A percentile compares a stretch with the other conserved stretches of the same genome.
phyloP scores from a whole-genome alignment of 1,140 invertebrate genomes.

The Saccostrea echinata region DNA sequence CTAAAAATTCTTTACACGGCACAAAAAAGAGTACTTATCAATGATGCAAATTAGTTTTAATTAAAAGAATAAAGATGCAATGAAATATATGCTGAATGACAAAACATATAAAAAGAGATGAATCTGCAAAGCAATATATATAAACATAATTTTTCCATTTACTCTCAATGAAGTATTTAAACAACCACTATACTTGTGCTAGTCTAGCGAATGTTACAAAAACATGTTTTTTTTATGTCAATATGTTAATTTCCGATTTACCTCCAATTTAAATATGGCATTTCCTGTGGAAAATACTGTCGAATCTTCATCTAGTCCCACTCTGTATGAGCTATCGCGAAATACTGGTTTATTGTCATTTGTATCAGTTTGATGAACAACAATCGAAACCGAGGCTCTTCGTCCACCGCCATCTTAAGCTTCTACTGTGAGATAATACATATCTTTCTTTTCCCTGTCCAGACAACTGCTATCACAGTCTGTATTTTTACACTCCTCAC shows the following conservation, averaged over 20 bases:
- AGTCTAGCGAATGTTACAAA: too few species aligned
- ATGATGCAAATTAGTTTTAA: too few species aligned
- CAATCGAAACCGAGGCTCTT: background rate
- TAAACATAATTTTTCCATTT: too few species aligned
- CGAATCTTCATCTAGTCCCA: background rate
- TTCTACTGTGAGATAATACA: conserved; percentile 5
- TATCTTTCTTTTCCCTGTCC: conserved; percentile 30
- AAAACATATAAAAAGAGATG: too few species aligned
- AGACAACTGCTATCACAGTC: background rate
- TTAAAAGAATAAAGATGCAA: too few species aligned
- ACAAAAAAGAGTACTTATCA: too few species aligned
- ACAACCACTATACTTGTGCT: too few species aligned
- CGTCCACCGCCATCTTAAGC: conserved; percentile 17
- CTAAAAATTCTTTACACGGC: too few species aligned
- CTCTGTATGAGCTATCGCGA: background rate
- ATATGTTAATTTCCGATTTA: background rate
- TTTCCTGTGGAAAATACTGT: background rate
- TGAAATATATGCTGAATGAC: too few species aligned
- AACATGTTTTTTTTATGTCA: too few species aligned
- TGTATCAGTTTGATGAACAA: background rate
- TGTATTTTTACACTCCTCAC: background rate
- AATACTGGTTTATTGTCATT: conserved; percentile 33
- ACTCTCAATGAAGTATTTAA: too few species aligned
- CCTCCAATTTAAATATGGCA: background rate
- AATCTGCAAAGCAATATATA: too few species aligned